Conservation (phyloP, 2,113 vertebrate species). For the Nothobranchius furzeri region DNA sequence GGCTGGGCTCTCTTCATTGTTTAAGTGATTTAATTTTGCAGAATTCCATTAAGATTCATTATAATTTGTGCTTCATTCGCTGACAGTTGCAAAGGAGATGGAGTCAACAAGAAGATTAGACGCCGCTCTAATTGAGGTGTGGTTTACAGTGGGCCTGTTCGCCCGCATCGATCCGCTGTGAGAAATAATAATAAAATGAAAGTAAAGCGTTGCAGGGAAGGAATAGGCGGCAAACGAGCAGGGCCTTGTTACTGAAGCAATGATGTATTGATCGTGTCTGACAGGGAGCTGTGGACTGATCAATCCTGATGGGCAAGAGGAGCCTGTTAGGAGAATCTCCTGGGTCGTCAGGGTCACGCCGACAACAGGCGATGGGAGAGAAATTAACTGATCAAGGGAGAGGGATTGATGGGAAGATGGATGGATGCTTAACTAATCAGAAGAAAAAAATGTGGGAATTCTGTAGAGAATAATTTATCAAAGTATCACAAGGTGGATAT, state of each 20-base stretch:
- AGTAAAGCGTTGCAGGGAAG: constrained; percentile 81
- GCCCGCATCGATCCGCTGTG: constrained; percentile 81
- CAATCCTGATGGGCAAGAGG: constrained; percentile 80
- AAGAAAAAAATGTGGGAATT: constrained; percentile 16
- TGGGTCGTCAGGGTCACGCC: constrained; percentile 78
- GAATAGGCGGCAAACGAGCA: constrained; percentile 56
- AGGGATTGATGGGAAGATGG: constrained; percentile 37
- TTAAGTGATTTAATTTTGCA: constrained; percentile 65
- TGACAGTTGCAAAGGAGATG: constrained; percentile 49
- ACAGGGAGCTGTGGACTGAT: constrained; percentile 88
- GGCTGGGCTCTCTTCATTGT: constrained; percentile 51
- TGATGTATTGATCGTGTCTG: constrained; percentile 93
- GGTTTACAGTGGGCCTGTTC: constrained; percentile 85
- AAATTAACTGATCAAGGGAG: constrained; percentile 82
- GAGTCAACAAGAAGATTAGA: constrained; percentile 78
- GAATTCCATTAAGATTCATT: constrained; percentile 72
- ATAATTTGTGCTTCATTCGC: constrained; percentile 70
- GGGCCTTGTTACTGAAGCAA: constrained; percentile 88
- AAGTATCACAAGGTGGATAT: background rate
- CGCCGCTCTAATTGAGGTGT: constrained; percentile 85
- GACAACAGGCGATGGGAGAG: constrained; percentile 76
- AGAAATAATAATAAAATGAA: constrained; percentile 85
- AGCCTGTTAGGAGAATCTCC: constrained; percentile 84
- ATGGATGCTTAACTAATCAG: constrained; percentile 39
- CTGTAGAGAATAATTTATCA: constrained; percentile 26